phyloP scores from a whole-genome alignment of 2,797 vertebrate genomes.

The Sylvia borin region DNA sequence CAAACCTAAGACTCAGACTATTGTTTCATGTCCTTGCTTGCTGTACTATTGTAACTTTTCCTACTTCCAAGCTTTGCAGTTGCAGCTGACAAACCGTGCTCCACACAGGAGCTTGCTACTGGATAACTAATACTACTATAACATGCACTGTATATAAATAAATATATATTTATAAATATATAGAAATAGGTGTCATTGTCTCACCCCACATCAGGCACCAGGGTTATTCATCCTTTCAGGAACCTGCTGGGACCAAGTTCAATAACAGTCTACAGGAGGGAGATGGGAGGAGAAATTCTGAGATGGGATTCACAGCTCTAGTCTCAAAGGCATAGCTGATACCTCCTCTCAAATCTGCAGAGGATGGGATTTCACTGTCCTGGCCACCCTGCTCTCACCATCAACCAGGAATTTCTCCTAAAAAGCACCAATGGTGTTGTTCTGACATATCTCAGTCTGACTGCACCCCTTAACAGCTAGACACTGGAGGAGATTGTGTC shows the following conservation, averaged over 20 bases:
- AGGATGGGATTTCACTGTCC: background rate
- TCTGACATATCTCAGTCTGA: background rate
- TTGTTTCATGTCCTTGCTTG: background rate
- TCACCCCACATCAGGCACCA: background rate
- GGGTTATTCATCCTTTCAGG: background rate
- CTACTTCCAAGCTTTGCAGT: background rate
- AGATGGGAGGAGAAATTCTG: background rate
- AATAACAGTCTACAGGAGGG: background rate
- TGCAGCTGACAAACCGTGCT: background rate
- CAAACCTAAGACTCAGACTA: background rate
- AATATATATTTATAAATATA: too few species aligned
- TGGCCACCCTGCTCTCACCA: background rate
- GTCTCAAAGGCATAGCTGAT: background rate
- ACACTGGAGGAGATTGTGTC: background rate
- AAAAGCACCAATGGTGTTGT: background rate
- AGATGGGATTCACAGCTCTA: background rate
- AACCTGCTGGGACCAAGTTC: background rate
- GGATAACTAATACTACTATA: background rate
- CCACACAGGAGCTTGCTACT: background rate
- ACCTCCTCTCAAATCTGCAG: background rate
- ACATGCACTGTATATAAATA: background rate
- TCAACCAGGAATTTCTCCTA: background rate
- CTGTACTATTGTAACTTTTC: background rate
- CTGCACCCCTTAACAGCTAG: background rate
- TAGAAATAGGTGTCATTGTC: background rate